Percentiles rank a stretch among this genome's conserved stretches.
phyloP scores from a whole-genome alignment of 2,113 vertebrate species.

The Jacana jacana region DNA sequence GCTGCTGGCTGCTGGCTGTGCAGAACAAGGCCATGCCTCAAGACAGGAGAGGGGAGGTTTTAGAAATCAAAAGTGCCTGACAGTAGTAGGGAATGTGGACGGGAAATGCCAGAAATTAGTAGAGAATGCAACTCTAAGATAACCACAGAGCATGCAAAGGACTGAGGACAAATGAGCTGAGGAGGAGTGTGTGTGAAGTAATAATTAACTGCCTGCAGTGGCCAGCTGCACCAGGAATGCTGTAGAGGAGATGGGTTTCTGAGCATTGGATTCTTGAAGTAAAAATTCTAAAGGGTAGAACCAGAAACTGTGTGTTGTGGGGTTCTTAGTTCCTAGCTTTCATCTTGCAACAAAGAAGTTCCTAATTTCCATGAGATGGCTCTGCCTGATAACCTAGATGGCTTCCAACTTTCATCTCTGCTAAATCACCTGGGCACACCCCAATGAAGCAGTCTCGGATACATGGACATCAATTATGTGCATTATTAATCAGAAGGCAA shows the following conservation, averaged over 20 bases:
- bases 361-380: not conserved
- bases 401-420: not conserved
- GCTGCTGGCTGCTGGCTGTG: not conserved
- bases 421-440: not conserved
- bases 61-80: not conserved
- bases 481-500: not conserved
- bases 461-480: not conserved
- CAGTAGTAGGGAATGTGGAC: not conserved
- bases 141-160: not conserved
- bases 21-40: not conserved
- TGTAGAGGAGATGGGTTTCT: not conserved
- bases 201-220: not conserved
- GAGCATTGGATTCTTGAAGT: not conserved
- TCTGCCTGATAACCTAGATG: not conserved
- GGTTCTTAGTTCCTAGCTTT: not conserved
- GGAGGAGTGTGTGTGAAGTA: not conserved
- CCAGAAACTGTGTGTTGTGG: not conserved
- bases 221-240: not conserved
- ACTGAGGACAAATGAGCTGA: not conserved
- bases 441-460: not conserved
- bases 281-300: not conserved
- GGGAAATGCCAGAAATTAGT: not conserved
- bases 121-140: not conserved
- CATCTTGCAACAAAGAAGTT: not conserved
- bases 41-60: not conserved